Conservation (phyloP, 2,113 vertebrate genomes). For the Felis chaus region DNA sequence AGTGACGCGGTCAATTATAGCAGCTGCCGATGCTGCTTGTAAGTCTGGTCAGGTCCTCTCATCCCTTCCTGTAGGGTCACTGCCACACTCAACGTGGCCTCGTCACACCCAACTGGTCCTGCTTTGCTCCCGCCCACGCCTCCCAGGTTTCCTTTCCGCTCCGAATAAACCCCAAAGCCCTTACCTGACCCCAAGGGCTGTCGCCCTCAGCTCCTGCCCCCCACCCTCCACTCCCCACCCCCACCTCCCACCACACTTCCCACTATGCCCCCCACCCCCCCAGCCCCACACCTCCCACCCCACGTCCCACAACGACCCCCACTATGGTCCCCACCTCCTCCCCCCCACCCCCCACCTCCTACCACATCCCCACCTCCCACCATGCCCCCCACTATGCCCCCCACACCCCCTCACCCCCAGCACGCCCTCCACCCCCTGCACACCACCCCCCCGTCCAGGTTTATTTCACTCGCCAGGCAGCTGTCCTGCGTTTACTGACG, state of each 20-base stretch:
- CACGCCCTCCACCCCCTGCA: too few species aligned
- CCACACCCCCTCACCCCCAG: too few species aligned
- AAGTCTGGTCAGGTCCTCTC: fast-evolving
- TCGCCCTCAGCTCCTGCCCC: neutral
- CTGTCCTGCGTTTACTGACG: fast-evolving
- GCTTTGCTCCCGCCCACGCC: fast-evolving
- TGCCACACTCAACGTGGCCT: fast-evolving
- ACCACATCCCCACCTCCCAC: fast-evolving
- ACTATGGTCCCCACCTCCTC: neutral
- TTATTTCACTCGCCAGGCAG: neutral
- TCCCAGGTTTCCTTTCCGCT: fast-evolving
- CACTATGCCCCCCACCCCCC: too few species aligned
- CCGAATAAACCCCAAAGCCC: neutral
- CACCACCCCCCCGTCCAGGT: too few species aligned
- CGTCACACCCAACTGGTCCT: fast-evolving
- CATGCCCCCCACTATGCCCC: neutral
- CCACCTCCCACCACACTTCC: too few species aligned
- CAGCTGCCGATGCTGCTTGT: fast-evolving
- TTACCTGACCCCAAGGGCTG: neutral
- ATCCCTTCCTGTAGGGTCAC: fast-evolving
- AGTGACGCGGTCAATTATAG: fast-evolving
- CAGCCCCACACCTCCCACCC: neutral
- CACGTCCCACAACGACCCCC: neutral
- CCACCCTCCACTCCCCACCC: fast-evolving
- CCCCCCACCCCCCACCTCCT: neutral